These are phyloP conservation scores for Eulemur albifrons DNA, from an alignment of 2,797 vertebrate species.

Conservation along the genomic window DNA sequence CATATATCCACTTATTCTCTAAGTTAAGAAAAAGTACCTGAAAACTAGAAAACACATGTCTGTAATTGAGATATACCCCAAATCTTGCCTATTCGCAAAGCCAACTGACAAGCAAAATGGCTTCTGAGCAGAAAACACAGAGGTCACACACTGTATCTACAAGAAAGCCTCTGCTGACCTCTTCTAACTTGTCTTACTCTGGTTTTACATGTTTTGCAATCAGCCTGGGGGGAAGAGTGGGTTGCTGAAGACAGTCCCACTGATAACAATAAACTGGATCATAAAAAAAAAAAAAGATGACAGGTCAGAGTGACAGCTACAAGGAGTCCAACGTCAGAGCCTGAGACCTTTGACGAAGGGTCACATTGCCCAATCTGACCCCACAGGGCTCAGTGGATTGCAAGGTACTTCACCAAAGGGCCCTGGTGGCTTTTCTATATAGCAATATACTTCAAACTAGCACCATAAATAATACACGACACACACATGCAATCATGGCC, in stretches of 20 bases:
- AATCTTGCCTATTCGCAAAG: not conserved
- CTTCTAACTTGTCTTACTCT: not conserved
- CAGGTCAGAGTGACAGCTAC: not conserved
- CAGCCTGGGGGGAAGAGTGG: not conserved
- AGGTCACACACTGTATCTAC: not conserved
- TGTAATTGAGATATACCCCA: not conserved
- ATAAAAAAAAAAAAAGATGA: too few relatives aligned
- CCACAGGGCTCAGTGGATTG: not conserved
- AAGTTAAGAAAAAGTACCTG: not conserved
- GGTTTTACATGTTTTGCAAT: not conserved
- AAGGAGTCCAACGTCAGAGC: not conserved
- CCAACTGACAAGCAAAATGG: not conserved
- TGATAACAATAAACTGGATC: not conserved
- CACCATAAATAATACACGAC: not conserved
- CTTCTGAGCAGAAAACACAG: not conserved
- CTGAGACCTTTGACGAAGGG: not conserved
- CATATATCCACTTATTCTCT: not conserved
- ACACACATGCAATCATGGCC: too few relatives aligned
- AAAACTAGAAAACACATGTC: not conserved
- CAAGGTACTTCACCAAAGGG: not conserved
- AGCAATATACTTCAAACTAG: not conserved
- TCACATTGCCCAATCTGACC: not conserved
- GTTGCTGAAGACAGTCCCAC: not conserved
- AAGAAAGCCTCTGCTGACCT: not conserved
- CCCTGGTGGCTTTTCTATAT: not conserved